Evolutionary conservation across 2,797 vertebrate genomes (phyloP).

Genomic region (Erpetoichthys calabaricus): DNA sequence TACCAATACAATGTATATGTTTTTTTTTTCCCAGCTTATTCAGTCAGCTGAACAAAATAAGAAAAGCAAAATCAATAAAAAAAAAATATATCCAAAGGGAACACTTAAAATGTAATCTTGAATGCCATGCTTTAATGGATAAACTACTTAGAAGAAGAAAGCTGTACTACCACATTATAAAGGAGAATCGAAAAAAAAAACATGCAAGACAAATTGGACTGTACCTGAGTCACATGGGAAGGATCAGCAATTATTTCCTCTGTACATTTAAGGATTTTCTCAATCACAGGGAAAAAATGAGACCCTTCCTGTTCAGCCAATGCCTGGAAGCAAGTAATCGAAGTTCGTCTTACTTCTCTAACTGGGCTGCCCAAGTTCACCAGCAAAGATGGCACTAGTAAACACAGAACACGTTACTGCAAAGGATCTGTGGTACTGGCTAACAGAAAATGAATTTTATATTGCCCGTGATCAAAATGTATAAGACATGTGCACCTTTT

Average conservation of each 20-base stretch:
- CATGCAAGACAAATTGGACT: neutral
- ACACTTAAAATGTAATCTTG: too few relatives aligned
- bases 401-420: constrained; percentile 5
- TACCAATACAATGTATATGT: too few relatives aligned
- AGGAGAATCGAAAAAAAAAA: too few relatives aligned
- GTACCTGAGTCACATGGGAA: constrained; percentile 62
- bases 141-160: too few relatives aligned
- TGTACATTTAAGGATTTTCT: constrained; percentile 47
- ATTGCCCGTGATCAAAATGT: too few relatives aligned
- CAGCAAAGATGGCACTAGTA: constrained; percentile 68
- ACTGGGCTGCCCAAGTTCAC: constrained; percentile 60
- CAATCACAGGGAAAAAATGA: constrained; percentile 49
- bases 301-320: constrained; percentile 40
- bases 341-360: constrained; percentile 70
- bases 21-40: too few relatives aligned
- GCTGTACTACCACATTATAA: too few relatives aligned
- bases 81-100: too few relatives aligned
- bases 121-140: too few relatives aligned
- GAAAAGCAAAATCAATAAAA: too few relatives aligned
- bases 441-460: neutral
- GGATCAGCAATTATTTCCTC: constrained; percentile 79
- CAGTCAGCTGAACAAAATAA: too few relatives aligned
- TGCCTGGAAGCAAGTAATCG: constrained; percentile 49
- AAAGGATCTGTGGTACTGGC: neutral
- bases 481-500: too few relatives aligned